Percentiles rank a stretch among this genome's conserved stretches.
These are phyloP conservation scores for Phyllotis vaccarum DNA, from an alignment of 2,797 vertebrate genomes.

Conservation along the genomic window DNA sequence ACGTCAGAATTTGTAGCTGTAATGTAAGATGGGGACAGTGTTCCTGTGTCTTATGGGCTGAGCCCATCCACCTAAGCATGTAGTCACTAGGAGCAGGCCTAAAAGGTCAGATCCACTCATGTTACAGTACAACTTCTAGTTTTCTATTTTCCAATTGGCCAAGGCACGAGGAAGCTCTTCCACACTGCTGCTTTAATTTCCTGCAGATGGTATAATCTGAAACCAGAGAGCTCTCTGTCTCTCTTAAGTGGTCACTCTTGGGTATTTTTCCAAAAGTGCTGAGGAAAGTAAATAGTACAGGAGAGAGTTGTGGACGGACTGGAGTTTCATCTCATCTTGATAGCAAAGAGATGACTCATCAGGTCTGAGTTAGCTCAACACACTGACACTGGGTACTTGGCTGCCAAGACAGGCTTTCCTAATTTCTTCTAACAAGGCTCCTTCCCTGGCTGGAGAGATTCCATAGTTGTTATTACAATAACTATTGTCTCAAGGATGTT, in stretches of 20 bases:
- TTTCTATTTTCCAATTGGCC: not conserved
- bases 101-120: not conserved
- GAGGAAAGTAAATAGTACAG: not conserved
- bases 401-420: not conserved
- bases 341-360: not conserved
- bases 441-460: not conserved
- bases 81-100: not conserved
- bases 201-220: not conserved
- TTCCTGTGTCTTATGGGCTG: not conserved
- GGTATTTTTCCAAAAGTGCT: not conserved
- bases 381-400: not conserved
- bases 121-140: not conserved
- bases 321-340: conserved; percentile 11
- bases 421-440: not conserved
- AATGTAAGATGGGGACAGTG: not conserved
- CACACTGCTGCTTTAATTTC: not conserved
- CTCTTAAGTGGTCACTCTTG: not conserved
- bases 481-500: not conserved
- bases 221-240: not conserved
- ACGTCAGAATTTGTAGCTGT: not conserved
- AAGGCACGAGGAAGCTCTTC: not conserved
- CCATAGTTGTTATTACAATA: not conserved
- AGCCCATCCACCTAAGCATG: not conserved
- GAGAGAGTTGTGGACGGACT: not conserved
- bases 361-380: not conserved